Base-by-base conservation (phyloP, 1,140 invertebrate species). In the Thaumetopoea pityocampa region DNA sequence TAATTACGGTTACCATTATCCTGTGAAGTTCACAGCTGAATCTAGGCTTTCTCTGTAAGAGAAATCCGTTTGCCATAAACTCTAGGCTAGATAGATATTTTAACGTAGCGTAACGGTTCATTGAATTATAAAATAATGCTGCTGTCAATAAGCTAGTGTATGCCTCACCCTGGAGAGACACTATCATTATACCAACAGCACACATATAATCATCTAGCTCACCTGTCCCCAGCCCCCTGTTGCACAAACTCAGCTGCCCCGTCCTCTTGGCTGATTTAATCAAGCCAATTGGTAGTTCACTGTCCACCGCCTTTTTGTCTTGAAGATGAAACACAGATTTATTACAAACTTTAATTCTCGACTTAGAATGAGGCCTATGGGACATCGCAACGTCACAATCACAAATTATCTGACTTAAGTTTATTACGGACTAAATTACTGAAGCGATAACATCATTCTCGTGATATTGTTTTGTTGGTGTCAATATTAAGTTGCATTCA, bases 241-340 rank as follows among this genome's bases (percentile, higher is more conserved):
- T 90, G 18, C 92, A 90, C 40, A 97, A 86, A 86, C 93, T 94
- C 8, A 97, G 83, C 45, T 90, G 88, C 10, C 95, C 95, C 36
- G 90, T 91, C 65, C 89, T 90, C 58, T 94, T 88, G 2, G 94
- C 93, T 50, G 90, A 88, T 77, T 94, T 91, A 32, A 96, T 88
- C 36, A 95, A 70, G 26, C 88, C 88, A 15, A 87, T 85, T 19
- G 92, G 88, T 28, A 95, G 64, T 62, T 90, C 88, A 37, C 82
- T 85, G 41, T 92, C 88, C 54, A 93, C 90, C 36, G 91, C 89
- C 24, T 87, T 81, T 66, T 89, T 88, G 33, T 89, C 88, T 71
- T 91, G 89, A 59, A 87, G 83, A 64, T 92, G 90, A 74, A 93
- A 93, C 17, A 93, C 72, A 20, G 92, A 87, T 60, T 72, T 80